A percentile compares a stretch with the other conserved stretches of the same genome.
These are phyloP conservation scores for Acrocephalus kingi DNA, from an alignment of 2,113 vertebrate genomes.

Conservation along the genomic window DNA sequence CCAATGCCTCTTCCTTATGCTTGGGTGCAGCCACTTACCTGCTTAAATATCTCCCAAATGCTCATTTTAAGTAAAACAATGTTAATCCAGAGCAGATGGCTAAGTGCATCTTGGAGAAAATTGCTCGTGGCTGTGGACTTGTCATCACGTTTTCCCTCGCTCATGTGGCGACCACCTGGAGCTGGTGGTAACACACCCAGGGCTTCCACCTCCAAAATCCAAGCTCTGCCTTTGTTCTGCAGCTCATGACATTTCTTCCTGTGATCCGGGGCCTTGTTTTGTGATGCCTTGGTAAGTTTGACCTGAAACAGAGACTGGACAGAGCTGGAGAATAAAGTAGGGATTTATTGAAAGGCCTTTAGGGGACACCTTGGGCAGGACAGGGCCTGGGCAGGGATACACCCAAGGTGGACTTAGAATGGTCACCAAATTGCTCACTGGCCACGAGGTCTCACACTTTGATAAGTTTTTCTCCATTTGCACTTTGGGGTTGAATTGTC, in stretches of 20 bases:
- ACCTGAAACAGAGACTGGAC: no score
- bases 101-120: conserved; percentile 10
- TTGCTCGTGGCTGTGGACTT: background rate
- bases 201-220: background rate
- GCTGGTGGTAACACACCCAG: accelerated
- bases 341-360: no score
- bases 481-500: no score
- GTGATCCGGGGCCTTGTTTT: accelerated
- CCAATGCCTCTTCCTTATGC: background rate
- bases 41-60: background rate
- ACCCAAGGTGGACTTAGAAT: no score
- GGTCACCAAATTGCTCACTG: no score
- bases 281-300: accelerated
- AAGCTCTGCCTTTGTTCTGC: background rate
- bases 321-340: no score
- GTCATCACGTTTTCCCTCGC: background rate
- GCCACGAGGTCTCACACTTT: no score
- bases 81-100: conserved; percentile 41
- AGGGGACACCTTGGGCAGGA: no score
- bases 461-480: no score
- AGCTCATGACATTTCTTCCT: background rate
- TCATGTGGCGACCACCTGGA: conserved; percentile 39
- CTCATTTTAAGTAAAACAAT: background rate
- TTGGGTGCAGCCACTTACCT: background rate
- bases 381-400: no score